phyloP scores from a whole-genome alignment of 2,888 invertebrate genomes.

The Rhopalosiphum nymphaeae region DNA sequence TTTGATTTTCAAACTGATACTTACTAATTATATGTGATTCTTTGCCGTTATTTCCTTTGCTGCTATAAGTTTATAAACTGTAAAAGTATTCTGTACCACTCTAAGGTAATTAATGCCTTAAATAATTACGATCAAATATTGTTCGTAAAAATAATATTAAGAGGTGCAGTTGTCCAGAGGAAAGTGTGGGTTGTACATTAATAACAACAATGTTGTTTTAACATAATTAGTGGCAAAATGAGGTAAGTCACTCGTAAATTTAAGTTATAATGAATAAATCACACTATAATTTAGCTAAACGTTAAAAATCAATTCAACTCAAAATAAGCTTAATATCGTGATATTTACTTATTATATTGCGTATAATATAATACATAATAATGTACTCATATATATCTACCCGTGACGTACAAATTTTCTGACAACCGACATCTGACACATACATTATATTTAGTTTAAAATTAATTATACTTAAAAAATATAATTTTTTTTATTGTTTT shows the following conservation, averaged over 20 bases:
- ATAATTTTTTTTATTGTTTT: too few species aligned
- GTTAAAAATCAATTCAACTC: neutral
- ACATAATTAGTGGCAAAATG: neutral
- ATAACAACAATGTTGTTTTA: neutral
- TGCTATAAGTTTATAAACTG: neutral
- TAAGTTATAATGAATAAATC: neutral
- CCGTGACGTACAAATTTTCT: too few species aligned
- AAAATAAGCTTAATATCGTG: neutral
- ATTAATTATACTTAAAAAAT: too few species aligned
- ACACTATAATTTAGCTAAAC: neutral
- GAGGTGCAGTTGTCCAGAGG: neutral
- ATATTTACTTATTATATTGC: neutral
- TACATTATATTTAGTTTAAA: too few species aligned
- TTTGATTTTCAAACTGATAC: neutral
- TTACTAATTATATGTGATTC: neutral
- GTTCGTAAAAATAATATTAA: neutral
- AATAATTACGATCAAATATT: neutral
- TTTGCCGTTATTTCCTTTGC: neutral
- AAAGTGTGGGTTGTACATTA: neutral
- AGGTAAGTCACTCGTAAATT: neutral
- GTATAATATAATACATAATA: neutral
- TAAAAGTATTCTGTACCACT: neutral
- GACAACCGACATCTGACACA: too few species aligned
- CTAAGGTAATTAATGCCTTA: neutral
- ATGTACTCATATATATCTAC: neutral